Conservation (phyloP, 1,140 invertebrate genomes). For the Bombyx mandarina region DNA sequence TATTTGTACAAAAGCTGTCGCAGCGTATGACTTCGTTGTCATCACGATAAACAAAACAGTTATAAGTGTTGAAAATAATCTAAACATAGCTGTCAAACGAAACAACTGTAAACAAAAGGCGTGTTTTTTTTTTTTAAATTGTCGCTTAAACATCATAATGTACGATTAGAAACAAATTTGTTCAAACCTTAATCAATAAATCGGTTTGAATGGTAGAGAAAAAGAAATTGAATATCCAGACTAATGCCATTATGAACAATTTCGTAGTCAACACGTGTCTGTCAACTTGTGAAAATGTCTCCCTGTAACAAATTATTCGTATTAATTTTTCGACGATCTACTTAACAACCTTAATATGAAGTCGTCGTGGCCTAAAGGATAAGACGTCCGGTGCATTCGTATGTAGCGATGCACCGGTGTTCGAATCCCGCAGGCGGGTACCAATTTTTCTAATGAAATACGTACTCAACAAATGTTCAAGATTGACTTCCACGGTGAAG, state of each 20-base stretch:
- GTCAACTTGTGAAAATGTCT: constrained; percentile 22
- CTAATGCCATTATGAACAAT: constrained; percentile 31
- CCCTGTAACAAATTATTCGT: constrained; percentile 22
- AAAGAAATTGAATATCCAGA: constrained; percentile 47
- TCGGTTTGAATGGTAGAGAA: constrained; percentile 33
- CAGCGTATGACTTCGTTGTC: constrained; percentile 13
- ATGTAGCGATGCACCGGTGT: too few species aligned
- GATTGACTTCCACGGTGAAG: too few species aligned
- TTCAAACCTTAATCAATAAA: constrained; percentile 32
- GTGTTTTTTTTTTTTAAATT: constrained; percentile 1
- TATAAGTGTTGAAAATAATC: constrained; percentile 26
- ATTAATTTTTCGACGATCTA: too few species aligned
- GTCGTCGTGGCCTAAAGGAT: too few species aligned
- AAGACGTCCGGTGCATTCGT: too few species aligned
- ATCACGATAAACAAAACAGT: constrained; percentile 26
- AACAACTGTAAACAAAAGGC: constrained; percentile 32
- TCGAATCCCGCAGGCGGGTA: too few species aligned
- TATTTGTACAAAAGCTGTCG: constrained; percentile 18
- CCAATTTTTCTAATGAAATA: too few species aligned
- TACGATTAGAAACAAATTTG: neutral
- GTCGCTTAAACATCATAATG: neutral
- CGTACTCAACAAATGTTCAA: too few species aligned
- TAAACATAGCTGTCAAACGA: constrained; percentile 30
- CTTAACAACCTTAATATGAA: too few species aligned
- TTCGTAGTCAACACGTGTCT: constrained; percentile 28